Percentiles rank a stretch among this genome's conserved stretches.
Evolutionary conservation across 2,888 invertebrate genomes (phyloP).

Genomic region (Diarsia rubi): DNA sequence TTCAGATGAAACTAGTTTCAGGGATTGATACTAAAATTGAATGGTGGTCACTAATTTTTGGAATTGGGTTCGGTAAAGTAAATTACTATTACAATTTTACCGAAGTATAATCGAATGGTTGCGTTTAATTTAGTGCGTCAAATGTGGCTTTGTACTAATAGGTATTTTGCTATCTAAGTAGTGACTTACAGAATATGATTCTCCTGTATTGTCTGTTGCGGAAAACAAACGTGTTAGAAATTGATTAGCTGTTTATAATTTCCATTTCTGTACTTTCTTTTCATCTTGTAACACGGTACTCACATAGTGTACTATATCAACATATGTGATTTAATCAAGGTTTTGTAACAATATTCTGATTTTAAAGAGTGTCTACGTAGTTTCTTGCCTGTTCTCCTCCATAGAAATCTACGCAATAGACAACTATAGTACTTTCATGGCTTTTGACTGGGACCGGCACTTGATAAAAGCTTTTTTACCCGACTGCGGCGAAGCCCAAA

Average conservation of each 20-base stretch:
- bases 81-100: slow-evolving; percentile 25
- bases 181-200: background rate
- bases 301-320: too few relatives aligned
- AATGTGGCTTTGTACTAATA: background rate
- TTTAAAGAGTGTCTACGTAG: too few relatives aligned
- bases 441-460: too few relatives aligned
- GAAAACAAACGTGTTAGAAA: background rate
- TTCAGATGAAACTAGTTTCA: slow-evolving; percentile 23
- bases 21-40: slow-evolving; percentile 41
- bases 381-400: too few relatives aligned
- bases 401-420: too few relatives aligned
- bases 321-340: too few relatives aligned
- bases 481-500: too few relatives aligned
- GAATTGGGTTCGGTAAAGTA: slow-evolving; percentile 30
- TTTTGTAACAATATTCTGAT: too few relatives aligned
- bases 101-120: background rate
- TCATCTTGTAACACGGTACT: too few relatives aligned
- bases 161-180: background rate
- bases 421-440: too few relatives aligned
- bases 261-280: background rate
- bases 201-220: background rate
- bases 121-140: background rate
- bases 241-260: background rate
- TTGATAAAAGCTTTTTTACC: too few relatives aligned
- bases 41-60: slow-evolving; percentile 29